Evolutionary conservation across 2,113 vertebrate genomes (phyloP), one percentile per base, ranked within the genome.

Genomic region (Delphinus delphis): DNA sequence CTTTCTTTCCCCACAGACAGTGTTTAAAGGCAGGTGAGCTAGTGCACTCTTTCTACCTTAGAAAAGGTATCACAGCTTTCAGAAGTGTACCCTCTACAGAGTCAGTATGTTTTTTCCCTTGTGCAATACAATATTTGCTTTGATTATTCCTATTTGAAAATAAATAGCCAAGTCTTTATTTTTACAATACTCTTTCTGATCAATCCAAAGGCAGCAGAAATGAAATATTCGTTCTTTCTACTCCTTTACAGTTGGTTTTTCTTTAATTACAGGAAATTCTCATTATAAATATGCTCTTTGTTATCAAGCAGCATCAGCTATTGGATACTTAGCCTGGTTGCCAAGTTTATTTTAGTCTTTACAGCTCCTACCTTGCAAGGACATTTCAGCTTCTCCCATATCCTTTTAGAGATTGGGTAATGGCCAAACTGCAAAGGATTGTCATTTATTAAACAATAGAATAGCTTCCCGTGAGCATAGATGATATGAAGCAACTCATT

Each of bases 191-290:
- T 96, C 47, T 92, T 95, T 97, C 94, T 79, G 90, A 92, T 97
- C 8, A 74, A 92, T 93, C 55, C n/a, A 90, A 97, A 94, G 50
- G 11, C 89, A 84, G 79, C 83, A 41, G 53, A 88, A 97, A 97
- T 97, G 55, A 96, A 97, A 95, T 90, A 97, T 90, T 92, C 84
- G 50, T n/a, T 38, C 95, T 80, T 94, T 53, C 82, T n/a, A 83
- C 21, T 97, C 17, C 68, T 97, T 98, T 97, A 91, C 33, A 91
- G 91, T 98, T 97, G 97, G 84, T 96, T 76, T 44, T 96, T 98
- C 91, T 98, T 98, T 98, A 92, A 96, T 98, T 98, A 97, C 12
- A 94, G 91, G 88, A 98, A 98, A 93, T 79, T 79, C 50, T 97
- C 81, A 8, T 97, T 96, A 74, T 96, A 97, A 97, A 96, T 88